Evolutionary conservation across 2,888 invertebrate species (phyloP).

Genomic region (Galeruca laticollis): DNA sequence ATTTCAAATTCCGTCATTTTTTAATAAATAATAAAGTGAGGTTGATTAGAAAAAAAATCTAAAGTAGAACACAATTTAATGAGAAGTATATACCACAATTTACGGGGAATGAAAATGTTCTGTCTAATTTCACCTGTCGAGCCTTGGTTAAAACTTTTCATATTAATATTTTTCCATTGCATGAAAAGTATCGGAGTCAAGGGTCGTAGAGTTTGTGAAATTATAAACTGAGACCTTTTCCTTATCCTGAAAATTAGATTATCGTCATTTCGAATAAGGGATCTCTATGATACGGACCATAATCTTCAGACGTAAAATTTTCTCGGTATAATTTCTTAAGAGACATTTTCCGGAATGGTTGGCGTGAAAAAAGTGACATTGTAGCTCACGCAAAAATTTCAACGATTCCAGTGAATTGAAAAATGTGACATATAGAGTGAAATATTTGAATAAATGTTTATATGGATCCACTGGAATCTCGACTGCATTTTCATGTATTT

Average conservation of each 20-base stretch:
- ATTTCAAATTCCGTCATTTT: too few species aligned
- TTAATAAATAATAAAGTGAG: too few species aligned
- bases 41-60: too few species aligned
- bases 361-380: neutral
- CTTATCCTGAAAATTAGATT: constrained; percentile 26
- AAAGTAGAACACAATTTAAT: too few species aligned
- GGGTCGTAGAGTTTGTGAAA: constrained; percentile 12
- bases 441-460: too few species aligned
- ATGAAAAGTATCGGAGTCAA: neutral
- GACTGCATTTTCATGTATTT: too few species aligned
- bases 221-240: constrained; percentile 20
- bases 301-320: constrained; percentile 24
- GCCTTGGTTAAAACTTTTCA: neutral
- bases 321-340: constrained; percentile 2
- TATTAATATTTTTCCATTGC: neutral
- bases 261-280: constrained; percentile 20
- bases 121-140: neutral
- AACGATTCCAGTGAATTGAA: neutral
- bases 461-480: too few species aligned
- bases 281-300: constrained; percentile 25
- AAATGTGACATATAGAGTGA: neutral
- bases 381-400: neutral
- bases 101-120: neutral
- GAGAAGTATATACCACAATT: too few species aligned
- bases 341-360: neutral